Base-by-base conservation (phyloP, 2,797 vertebrate species). In the Lophotriccus pileatus region DNA sequence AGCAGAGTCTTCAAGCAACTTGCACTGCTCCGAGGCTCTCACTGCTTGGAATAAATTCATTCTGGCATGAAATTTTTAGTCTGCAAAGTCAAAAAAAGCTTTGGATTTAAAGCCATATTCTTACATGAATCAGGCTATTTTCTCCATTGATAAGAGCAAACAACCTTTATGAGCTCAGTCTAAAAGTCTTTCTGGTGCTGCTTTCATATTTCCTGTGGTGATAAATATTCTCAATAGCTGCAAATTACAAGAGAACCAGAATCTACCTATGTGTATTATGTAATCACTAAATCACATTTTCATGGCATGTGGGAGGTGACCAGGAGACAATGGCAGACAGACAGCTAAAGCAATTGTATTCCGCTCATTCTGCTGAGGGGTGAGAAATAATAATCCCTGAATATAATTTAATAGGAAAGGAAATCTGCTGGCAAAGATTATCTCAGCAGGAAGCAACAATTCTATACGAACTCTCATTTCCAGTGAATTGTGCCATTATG, bases 361-460 rank as follows among this genome's bases (percentile, higher is more conserved):
- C 23, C 2, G 0, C 25, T 89, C 49, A 30, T 72, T 93, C 75
- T 64, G 62, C 41, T 43, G 30, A 49, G 23, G n/a, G 49, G 15
- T 23, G 3, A 19, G 25, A 49, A 63, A 58, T 43, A 74, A 67
- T 7, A 73, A 84, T 25, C 44, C 74, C 46, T 76, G 6, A 84
- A 76, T 49, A 64, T 37, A 69, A 79, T 41, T 60, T 81, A 75
- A 77, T 8, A 85, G 64, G 60, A 91, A 91, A 93, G 72, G 81
- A 95, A 90, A 90, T 43, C 60, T 92, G 84, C 62, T 95, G 67
- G 60, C 49, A 85, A 56, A 94, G 7, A 87, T 93, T 90, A 94
- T 76, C 80, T 64, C 92, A 74, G 84, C 86, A 94, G 94, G 90
- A 82, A 94, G 63, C 59, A 90, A 82, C 81, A 77, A 68, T 41